These are phyloP conservation scores for Hydrozoanthus gracilis DNA, from an alignment of 92 coral and sea anemone genomes.

Conservation along the genomic window DNA sequence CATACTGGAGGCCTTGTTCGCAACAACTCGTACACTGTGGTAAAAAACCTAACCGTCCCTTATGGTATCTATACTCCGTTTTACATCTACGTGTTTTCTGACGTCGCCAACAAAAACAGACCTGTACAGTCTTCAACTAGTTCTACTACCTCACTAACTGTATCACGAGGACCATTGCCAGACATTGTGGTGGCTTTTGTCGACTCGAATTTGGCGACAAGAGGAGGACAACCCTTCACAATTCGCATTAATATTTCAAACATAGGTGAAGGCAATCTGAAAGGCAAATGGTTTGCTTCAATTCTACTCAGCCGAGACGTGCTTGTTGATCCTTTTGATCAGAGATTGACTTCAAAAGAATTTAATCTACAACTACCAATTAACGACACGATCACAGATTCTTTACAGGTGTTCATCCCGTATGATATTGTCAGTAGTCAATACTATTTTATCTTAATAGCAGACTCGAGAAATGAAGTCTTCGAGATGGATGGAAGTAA, in stretches of 20 bases:
- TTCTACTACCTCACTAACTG: not conserved
- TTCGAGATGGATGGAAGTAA: constrained; percentile 70
- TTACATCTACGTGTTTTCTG: constrained; percentile 64
- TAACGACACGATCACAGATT: constrained; percentile 52
- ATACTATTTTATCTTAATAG: constrained; percentile 67
- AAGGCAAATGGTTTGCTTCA: constrained; percentile 65
- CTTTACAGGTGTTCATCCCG: constrained; percentile 69
- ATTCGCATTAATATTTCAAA: constrained; percentile 66
- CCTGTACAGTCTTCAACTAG: constrained; percentile 19
- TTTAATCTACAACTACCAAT: constrained; percentile 34
- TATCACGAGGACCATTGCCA: constrained; percentile 64
- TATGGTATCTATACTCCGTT: constrained; percentile 34
- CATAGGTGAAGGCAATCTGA: constrained; percentile 50
- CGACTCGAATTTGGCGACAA: constrained; percentile 40
- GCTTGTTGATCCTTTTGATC: constrained; percentile 77
- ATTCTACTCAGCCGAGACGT: constrained; percentile 78
- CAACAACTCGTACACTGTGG: constrained; percentile 52
- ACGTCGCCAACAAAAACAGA: constrained; percentile 55
- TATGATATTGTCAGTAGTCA: constrained; percentile 70
- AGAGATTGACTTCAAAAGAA: constrained; percentile 50
- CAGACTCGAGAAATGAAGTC: constrained; percentile 68
- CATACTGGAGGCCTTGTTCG: constrained; percentile 68
- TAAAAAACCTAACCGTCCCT: constrained; percentile 43
- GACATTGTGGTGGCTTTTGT: constrained; percentile 69
- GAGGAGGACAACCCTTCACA: constrained; percentile 74